phyloP scores from a whole-genome alignment of 2,113 vertebrate species.

The Cisticola juncidis region DNA sequence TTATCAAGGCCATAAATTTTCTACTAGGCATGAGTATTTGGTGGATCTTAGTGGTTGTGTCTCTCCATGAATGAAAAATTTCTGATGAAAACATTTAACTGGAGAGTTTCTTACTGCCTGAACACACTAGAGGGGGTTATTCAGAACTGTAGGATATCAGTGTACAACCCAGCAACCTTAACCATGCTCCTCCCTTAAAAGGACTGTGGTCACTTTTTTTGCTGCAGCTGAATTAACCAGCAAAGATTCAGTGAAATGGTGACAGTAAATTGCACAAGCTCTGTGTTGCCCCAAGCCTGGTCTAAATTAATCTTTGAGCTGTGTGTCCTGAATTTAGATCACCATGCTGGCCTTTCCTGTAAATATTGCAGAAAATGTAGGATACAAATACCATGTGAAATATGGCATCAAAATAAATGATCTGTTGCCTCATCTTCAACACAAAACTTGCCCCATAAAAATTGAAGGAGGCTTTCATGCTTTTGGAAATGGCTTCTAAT shows the following conservation, averaged over 20 bases:
- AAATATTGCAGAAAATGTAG: not conserved
- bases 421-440: not conserved
- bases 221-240: not conserved
- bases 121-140: not conserved
- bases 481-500: not conserved
- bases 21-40: not conserved
- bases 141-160: not conserved
- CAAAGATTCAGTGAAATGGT: not conserved
- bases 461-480: not conserved
- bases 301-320: not conserved
- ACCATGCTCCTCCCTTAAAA: not conserved
- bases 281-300: not conserved
- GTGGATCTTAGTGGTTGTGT: not conserved
- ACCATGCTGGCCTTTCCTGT: not conserved
- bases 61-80: not conserved
- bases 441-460: not conserved
- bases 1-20: not conserved
- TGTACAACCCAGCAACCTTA: not conserved
- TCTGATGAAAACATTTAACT: not conserved
- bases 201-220: not conserved
- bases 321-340: not conserved
- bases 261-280: not conserved
- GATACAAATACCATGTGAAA: not conserved
- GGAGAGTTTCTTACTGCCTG: not conserved
- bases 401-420: not conserved